phyloP scores from a whole-genome alignment of 2,113 vertebrate genomes.

The Halcyon senegalensis region DNA sequence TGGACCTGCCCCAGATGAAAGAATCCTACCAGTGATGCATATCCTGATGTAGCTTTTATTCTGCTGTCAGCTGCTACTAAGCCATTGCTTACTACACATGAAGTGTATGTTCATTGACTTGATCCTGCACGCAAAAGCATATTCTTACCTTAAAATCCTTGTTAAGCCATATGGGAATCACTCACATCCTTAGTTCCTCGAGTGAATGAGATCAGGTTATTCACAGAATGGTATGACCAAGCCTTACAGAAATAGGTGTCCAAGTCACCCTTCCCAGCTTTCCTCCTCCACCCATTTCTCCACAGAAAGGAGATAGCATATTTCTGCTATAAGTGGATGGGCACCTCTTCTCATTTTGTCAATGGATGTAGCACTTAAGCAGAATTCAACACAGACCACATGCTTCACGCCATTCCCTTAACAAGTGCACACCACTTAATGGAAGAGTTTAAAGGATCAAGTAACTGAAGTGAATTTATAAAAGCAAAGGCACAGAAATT shows the following conservation, averaged over 20 bases:
- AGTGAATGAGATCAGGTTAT: neutral
- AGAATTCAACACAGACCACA: neutral
- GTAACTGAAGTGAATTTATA: constrained; percentile 64
- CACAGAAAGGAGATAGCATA: neutral
- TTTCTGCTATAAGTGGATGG: fast-evolving
- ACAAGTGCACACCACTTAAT: constrained; percentile 44
- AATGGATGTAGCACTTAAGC: neutral
- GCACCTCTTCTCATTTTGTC: neutral
- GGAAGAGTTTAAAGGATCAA: constrained; percentile 39
- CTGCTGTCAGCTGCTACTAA: neutral
- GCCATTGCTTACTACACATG: neutral
- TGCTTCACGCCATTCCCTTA: neutral
- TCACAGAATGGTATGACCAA: neutral
- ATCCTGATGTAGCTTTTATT: neutral
- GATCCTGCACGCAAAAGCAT: neutral
- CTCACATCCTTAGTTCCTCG: neutral
- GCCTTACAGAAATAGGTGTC: neutral
- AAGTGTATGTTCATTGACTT: neutral
- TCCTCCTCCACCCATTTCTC: neutral
- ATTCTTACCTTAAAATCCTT: neutral
- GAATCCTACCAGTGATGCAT: neutral
- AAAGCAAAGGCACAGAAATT: constrained; percentile 65
- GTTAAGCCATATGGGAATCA: neutral
- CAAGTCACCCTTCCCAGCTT: neutral
- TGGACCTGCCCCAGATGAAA: neutral